Evolutionary conservation across 2,113 vertebrate genomes (phyloP).

Genomic region (Asarcornis scutulata): DNA sequence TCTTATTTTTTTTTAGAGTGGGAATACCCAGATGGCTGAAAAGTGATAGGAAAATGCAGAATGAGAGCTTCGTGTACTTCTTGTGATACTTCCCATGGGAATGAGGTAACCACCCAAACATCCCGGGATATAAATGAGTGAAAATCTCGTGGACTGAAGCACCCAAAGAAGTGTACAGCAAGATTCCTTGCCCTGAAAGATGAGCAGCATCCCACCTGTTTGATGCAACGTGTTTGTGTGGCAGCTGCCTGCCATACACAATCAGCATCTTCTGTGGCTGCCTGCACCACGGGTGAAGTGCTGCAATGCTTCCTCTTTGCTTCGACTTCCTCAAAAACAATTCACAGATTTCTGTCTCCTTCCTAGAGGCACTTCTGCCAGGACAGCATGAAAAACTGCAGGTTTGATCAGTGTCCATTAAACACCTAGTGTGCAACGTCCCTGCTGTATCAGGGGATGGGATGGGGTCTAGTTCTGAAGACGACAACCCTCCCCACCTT

Average conservation of each 20-base stretch:
- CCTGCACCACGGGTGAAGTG: neutral
- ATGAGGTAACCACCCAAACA: neutral
- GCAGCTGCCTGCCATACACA: neutral
- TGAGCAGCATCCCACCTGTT: neutral
- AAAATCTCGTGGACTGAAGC: neutral
- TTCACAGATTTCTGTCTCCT: neutral
- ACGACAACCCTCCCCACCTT: neutral
- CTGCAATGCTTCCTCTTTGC: neutral
- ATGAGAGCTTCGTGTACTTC: neutral
- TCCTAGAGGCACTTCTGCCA: neutral
- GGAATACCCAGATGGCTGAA: neutral
- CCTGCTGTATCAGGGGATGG: neutral
- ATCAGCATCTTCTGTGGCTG: neutral
- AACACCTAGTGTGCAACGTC: neutral
- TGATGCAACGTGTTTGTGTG: rapidly evolving
- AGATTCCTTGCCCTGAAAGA: too few species aligned
- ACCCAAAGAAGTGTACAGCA: neutral
- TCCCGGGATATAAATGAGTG: neutral
- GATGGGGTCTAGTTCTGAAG: neutral
- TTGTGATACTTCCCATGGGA: neutral
- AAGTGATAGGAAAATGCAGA: neutral
- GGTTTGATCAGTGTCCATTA: neutral
- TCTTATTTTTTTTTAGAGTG: neutral
- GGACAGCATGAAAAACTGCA: neutral
- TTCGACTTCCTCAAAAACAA: neutral